Evolutionary conservation across 2,797 vertebrate species (phyloP).

Genomic region (Odontamblyopus rebecca): DNA sequence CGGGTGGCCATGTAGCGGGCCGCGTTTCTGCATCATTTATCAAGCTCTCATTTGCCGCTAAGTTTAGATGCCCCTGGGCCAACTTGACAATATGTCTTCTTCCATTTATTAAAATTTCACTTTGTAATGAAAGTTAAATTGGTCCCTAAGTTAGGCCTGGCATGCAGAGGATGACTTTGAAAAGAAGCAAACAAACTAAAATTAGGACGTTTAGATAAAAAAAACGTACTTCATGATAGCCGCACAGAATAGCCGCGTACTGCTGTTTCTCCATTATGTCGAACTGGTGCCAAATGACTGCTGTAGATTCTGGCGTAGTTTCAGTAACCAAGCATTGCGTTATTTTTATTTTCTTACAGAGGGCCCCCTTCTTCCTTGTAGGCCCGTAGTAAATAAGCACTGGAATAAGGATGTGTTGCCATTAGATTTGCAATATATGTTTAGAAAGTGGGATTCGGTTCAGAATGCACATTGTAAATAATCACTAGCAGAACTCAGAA

Average conservation of each 20-base stretch:
- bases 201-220: background rate
- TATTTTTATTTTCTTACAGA: too few species aligned
- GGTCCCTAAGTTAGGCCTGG: background rate
- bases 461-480: too few species aligned
- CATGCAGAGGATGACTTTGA: background rate
- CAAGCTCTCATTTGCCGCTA: conserved; percentile 48
- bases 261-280: too few species aligned
- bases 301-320: background rate
- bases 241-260: too few species aligned
- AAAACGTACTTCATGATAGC: background rate
- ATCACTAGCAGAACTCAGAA: too few species aligned
- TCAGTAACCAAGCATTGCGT: too few species aligned
- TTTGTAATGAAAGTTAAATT: conserved; percentile 37
- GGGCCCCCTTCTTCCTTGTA: too few species aligned
- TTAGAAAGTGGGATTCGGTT: too few species aligned
- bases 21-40: conserved; percentile 61
- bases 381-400: too few species aligned
- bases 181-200: background rate
- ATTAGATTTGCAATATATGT: too few species aligned
- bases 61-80: conserved; percentile 30
- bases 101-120: conserved; percentile 32
- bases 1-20: conserved; percentile 23
- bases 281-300: background rate
- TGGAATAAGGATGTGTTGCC: too few species aligned
- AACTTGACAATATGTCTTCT: conserved; percentile 41